Evolutionary conservation across 2,797 vertebrate species (phyloP).

Genomic region (Etheostoma nigrum): DNA sequence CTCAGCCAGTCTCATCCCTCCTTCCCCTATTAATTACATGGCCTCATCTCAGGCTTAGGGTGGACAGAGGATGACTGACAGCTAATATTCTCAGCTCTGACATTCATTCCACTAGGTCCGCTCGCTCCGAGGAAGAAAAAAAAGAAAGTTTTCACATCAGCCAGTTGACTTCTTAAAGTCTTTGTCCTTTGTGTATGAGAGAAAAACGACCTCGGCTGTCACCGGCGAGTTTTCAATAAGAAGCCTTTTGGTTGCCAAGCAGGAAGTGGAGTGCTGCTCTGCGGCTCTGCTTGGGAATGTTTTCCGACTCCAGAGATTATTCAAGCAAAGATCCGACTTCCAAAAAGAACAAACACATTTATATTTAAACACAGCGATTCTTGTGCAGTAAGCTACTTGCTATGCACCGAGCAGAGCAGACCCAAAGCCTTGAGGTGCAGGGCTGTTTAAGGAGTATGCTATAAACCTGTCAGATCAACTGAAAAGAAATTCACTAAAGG

Average conservation of each 20-base stretch:
- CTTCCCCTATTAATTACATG: conserved; percentile 21
- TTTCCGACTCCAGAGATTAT: conserved; percentile 28
- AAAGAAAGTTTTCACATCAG: not conserved
- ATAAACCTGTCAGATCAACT: conserved; percentile 33
- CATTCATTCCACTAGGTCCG: conserved; percentile 17
- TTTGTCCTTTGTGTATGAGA: conserved; percentile 7
- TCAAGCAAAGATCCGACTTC: conserved; percentile 18
- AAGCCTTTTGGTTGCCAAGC: conserved; percentile 30
- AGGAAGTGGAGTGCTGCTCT: conserved; percentile 3
- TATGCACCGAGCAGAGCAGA: not conserved
- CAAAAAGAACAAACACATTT: conserved; percentile 37
- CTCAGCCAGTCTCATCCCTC: not conserved
- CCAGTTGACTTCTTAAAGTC: conserved; percentile 16
- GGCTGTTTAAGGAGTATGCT: conserved; percentile 12
- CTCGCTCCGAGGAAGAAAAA: conserved; percentile 9
- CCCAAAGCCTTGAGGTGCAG: conserved; percentile 23
- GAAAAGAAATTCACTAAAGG: conserved; percentile 24
- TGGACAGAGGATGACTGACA: conserved; percentile 29
- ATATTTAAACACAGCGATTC: conserved; percentile 27
- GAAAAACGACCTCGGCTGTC: conserved; percentile 24
- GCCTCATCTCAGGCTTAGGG: conserved; percentile 2
- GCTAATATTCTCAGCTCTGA: conserved; percentile 33
- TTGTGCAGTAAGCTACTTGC: conserved; percentile 1
- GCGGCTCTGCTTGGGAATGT: conserved; percentile 1
- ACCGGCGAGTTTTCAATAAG: conserved; percentile 32